phyloP scores from a whole-genome alignment of 37 sponge, comb jelly and placozoan species.

The Hormiphora californensis region DNA sequence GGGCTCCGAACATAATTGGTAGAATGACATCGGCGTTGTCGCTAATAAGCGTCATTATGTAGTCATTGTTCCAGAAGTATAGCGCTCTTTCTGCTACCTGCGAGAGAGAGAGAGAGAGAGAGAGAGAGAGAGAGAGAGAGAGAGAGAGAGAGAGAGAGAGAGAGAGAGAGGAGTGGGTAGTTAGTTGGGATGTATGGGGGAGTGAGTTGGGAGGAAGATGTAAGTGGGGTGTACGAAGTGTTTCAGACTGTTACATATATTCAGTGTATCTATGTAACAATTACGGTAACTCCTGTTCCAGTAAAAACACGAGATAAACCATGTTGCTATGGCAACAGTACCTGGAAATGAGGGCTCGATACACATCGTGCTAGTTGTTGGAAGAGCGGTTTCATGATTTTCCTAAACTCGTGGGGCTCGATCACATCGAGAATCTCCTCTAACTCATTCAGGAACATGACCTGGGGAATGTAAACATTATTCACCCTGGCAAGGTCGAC shows the following conservation, averaged over 20 bases:
- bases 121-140: background rate
- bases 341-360: slow-evolving; percentile 97
- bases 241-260: background rate
- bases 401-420: slow-evolving; percentile 83
- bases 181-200: background rate
- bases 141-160: background rate
- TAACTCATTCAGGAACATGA: slow-evolving; percentile 94
- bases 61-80: slow-evolving; percentile 98
- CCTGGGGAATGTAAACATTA: slow-evolving; percentile 27
- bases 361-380: slow-evolving; percentile 83
- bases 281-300: too few species aligned
- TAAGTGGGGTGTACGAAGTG: background rate
- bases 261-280: background rate
- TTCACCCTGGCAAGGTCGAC: background rate
- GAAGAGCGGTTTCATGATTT: slow-evolving; percentile 81
- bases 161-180: background rate
- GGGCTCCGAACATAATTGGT: slow-evolving; percentile 87
- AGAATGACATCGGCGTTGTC: slow-evolving; percentile 80
- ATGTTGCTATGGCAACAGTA: too few species aligned
- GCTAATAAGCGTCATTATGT: slow-evolving; percentile 83
- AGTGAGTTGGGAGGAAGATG: background rate
- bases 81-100: slow-evolving; percentile 96
- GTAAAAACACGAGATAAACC: too few species aligned
- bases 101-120: too few species aligned
- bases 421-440: slow-evolving; percentile 97